phyloP scores from a whole-genome alignment of 2,888 invertebrate species.

The Scaptodrosophila latifasciaeformis region DNA sequence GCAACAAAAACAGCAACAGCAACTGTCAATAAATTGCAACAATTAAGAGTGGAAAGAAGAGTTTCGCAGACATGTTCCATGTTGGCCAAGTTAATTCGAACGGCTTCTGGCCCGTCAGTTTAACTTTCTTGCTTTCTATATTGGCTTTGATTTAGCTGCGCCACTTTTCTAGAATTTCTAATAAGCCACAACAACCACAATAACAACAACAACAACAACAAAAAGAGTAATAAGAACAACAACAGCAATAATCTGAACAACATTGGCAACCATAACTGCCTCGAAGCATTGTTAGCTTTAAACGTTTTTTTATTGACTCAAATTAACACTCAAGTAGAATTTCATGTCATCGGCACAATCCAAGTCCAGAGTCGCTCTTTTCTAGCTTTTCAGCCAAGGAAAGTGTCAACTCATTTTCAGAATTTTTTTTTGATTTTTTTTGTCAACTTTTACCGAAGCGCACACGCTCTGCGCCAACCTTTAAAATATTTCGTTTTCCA shows the following conservation, averaged over 20 bases:
- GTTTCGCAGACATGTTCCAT: conserved; percentile 6
- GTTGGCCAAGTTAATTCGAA: conserved; percentile 45
- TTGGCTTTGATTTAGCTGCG: conserved; percentile 37
- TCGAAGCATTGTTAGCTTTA: conserved; percentile 33
- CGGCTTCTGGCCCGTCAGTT: conserved; percentile 31
- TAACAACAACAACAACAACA: not conserved
- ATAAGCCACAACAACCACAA: conserved; percentile 25
- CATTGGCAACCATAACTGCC: conserved; percentile 13
- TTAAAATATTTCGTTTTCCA: too few relatives aligned
- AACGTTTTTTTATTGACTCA: conserved; percentile 59
- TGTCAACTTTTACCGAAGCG: conserved; percentile 8
- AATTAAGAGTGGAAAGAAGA: conserved; percentile 35
- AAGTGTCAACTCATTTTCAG: conserved; percentile 44
- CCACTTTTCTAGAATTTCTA: conserved; percentile 56
- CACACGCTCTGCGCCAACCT: not conserved
- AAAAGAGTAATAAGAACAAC: not conserved
- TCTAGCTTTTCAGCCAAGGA: conserved; percentile 30
- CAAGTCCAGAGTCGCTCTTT: not conserved
- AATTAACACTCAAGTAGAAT: conserved; percentile 61
- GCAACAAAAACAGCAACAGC: conserved; percentile 1
- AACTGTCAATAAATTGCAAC: conserved; percentile 32
- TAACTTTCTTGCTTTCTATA: conserved; percentile 17
- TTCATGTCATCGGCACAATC: conserved; percentile 47
- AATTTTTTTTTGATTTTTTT: too few relatives aligned
- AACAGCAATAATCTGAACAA: not conserved